phyloP scores from a whole-genome alignment of 2,113 vertebrate genomes.

The Bombycilla garrulus region DNA sequence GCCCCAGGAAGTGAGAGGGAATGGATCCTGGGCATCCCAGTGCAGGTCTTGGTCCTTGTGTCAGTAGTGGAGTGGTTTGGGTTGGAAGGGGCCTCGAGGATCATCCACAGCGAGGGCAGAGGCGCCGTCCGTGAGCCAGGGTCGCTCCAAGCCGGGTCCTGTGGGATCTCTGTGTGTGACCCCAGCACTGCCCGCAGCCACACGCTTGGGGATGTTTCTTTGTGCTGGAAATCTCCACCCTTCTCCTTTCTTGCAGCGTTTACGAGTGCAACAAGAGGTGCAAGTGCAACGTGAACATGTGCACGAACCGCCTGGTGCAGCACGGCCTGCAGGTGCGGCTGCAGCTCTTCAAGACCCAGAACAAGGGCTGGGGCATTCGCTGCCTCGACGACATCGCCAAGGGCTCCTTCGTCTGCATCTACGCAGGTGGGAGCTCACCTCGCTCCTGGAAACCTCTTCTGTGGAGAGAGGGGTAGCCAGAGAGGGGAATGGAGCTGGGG shows the following conservation, averaged over 20 bases:
- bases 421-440: slow-evolving; percentile 80
- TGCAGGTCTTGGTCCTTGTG: no score
- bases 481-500: background rate
- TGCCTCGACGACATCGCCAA: slow-evolving; percentile 96
- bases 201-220: background rate
- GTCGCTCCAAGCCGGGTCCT: background rate
- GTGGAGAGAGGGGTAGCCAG: background rate
- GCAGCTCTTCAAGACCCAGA: slow-evolving; percentile 98
- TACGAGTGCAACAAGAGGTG: slow-evolving; percentile 97
- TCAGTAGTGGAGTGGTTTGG: background rate
- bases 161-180: fast-evolving
- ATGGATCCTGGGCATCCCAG: background rate
- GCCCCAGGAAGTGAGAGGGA: background rate
- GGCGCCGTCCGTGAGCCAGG: background rate
- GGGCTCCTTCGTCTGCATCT: slow-evolving; percentile 97
- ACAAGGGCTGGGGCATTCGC: slow-evolving; percentile 98
- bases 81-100: background rate
- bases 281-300: slow-evolving; percentile 88
- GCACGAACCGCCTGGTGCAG: slow-evolving; percentile 93
- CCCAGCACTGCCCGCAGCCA: background rate
- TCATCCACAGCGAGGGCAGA: background rate
- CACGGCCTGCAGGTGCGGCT: slow-evolving; percentile 94
- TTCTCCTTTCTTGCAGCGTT: slow-evolving; percentile 71
- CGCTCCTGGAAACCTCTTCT: fast-evolving
- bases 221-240: background rate